phyloP scores from a whole-genome alignment of 2,797 vertebrate species.

The Ctenopoma kingsleyae region DNA sequence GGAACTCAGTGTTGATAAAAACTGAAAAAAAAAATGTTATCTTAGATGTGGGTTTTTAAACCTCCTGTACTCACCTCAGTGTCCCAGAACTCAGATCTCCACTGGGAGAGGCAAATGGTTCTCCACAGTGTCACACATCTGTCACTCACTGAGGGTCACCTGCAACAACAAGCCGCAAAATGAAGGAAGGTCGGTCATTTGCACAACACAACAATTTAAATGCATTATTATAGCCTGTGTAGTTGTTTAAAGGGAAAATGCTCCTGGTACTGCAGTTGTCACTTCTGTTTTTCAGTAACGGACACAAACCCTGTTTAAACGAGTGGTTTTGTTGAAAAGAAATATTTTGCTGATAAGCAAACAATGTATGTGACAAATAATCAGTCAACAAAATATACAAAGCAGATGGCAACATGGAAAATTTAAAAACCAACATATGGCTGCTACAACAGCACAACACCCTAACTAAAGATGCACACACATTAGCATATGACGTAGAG shows the following conservation, averaged over 20 bases:
- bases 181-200: not conserved
- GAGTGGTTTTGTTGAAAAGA: not conserved
- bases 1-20: not conserved
- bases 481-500: not conserved
- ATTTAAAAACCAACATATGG: constrained; percentile 19
- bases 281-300: not conserved
- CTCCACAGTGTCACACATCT: constrained; percentile 90
- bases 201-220: not conserved
- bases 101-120: constrained; percentile 83
- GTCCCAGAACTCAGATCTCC: constrained; percentile 90
- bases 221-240: not conserved
- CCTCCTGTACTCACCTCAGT: constrained; percentile 83
- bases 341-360: not conserved
- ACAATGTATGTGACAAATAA: not conserved
- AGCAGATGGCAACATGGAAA: constrained; percentile 24
- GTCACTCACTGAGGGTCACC: constrained; percentile 84
- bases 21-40: no score
- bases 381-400: constrained; percentile 5
- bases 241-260: not conserved
- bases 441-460: constrained; percentile 8
- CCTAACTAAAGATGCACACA: not conserved
- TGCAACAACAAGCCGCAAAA: constrained; percentile 58
- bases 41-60: no score
- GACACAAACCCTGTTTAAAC: not conserved
- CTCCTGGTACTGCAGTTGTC: not conserved